A percentile compares a stretch with the other conserved stretches of the same genome.
Conservation (phyloP, 1,140 invertebrate genomes). For the Lucilia cuprina region DNA sequence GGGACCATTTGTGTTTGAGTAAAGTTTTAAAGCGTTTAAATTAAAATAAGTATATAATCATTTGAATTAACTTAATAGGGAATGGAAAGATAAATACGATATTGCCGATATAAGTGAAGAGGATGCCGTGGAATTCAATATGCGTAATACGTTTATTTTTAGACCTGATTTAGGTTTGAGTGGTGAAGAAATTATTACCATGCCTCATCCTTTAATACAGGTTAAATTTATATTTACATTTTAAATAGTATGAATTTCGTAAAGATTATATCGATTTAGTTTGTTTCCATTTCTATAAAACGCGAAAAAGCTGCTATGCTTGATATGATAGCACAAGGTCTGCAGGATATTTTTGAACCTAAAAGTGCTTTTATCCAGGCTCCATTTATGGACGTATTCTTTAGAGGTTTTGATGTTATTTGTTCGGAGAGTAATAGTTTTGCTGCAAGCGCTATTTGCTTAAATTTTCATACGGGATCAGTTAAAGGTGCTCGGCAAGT, state of each 20-base stretch:
- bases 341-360: slow-evolving; percentile 68
- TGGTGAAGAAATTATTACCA: slow-evolving; percentile 71
- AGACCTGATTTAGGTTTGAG: slow-evolving; percentile 68
- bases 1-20: slow-evolving; percentile 79
- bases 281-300: slow-evolving; percentile 61
- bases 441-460: slow-evolving; percentile 72
- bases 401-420: slow-evolving; percentile 71
- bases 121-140: slow-evolving; percentile 73
- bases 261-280: slow-evolving; percentile 37
- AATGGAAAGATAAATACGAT: slow-evolving; percentile 77
- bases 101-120: slow-evolving; percentile 70
- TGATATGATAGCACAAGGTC: slow-evolving; percentile 65
- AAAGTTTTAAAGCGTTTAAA: slow-evolving; percentile 24
- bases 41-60: too few species aligned
- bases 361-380: slow-evolving; percentile 69
- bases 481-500: slow-evolving; percentile 63
- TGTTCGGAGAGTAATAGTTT: slow-evolving; percentile 71
- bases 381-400: slow-evolving; percentile 72
- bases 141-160: slow-evolving; percentile 70
- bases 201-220: slow-evolving; percentile 69
- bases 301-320: slow-evolving; percentile 67
- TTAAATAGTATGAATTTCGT: too few species aligned
- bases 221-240: slow-evolving; percentile 47
- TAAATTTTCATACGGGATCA: slow-evolving; percentile 66
- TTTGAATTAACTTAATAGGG: slow-evolving; percentile 61